Percentiles rank a stretch among this genome's conserved stretches.
Conservation (phyloP, 2,888 invertebrate species). For the Drosophila mettleri region DNA sequence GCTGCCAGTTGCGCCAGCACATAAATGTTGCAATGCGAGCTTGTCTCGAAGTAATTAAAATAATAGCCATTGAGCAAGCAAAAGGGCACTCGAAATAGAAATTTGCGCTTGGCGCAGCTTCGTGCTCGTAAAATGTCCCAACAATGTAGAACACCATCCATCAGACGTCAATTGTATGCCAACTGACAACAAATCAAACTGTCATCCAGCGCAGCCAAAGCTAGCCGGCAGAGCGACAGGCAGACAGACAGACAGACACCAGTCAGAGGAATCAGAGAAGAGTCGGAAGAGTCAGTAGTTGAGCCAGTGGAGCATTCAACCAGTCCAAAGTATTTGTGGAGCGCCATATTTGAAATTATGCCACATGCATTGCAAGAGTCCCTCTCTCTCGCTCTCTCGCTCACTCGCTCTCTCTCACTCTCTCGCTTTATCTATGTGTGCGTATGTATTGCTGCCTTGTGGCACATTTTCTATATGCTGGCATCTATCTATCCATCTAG, state of each 20-base stretch:
- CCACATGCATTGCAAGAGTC: conserved; percentile 54
- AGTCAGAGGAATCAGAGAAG: conserved; percentile 29
- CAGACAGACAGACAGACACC: neutral
- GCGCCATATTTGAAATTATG: conserved; percentile 79
- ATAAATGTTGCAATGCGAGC: conserved; percentile 19
- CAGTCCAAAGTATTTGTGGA: conserved; percentile 75
- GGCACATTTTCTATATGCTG: conserved; percentile 52
- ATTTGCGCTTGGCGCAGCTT: conserved; percentile 25
- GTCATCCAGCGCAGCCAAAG: conserved; percentile 59
- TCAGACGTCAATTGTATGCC: conserved; percentile 79
- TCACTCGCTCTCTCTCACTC: conserved; percentile 27
- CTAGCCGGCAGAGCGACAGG: too few relatives aligned
- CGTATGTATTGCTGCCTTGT: conserved; percentile 32
- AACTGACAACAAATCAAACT: conserved; percentile 81
- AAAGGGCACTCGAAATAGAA: conserved; percentile 34
- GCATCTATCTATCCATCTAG: conserved; percentile 58
- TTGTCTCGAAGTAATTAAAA: conserved; percentile 54
- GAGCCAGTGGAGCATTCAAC: conserved; percentile 65
- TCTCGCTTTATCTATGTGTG: conserved; percentile 8
- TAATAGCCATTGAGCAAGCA: conserved; percentile 39
- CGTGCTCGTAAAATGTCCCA: conserved; percentile 66
- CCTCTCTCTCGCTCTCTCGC: too few relatives aligned
- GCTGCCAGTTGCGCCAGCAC: neutral
- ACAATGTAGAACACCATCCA: conserved; percentile 79
- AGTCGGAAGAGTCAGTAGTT: conserved; percentile 28